phyloP scores from a whole-genome alignment of 2,888 invertebrate species.

The Lasioglossum figueresi region DNA sequence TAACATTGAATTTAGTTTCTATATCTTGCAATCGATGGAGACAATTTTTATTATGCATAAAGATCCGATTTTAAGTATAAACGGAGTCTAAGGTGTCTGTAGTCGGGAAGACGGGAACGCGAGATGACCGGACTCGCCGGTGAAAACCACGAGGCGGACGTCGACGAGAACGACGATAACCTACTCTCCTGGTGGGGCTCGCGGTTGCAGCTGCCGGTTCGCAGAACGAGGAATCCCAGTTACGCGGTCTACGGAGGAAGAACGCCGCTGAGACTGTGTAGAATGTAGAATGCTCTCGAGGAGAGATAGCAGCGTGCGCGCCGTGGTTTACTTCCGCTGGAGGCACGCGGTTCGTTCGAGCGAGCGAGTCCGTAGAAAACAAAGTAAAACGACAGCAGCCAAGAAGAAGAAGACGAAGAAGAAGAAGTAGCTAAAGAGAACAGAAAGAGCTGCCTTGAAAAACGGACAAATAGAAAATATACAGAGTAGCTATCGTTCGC shows the following conservation, averaged over 20 bases:
- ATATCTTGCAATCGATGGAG: too few species aligned
- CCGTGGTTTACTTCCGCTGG: constrained; percentile 63
- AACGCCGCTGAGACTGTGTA: constrained; percentile 40
- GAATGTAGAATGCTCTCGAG: constrained; percentile 40
- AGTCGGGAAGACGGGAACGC: neutral
- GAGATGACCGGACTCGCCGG: constrained; percentile 12
- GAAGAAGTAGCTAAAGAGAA: constrained; percentile 13
- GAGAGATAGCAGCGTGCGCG: constrained; percentile 54
- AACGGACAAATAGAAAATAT: neutral
- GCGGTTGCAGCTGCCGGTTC: constrained; percentile 60
- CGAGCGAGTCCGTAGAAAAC: constrained; percentile 38
- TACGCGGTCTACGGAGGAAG: constrained; percentile 52
- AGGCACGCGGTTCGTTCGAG: constrained; percentile 45
- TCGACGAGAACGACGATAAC: constrained; percentile 54
- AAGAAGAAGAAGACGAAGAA: constrained; percentile 22
- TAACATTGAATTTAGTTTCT: too few species aligned
- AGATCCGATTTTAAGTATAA: too few species aligned
- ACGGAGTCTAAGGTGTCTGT: neutral
- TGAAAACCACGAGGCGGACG: constrained; percentile 58
- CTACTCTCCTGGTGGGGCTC: constrained; percentile 55
- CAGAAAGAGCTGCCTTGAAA: constrained; percentile 37
- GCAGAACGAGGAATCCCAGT: constrained; percentile 65
- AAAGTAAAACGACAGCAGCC: constrained; percentile 41
- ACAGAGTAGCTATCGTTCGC: neutral
- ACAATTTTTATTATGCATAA: too few species aligned